Conservation (phyloP, 2,888 invertebrate genomes). For the Epistrophella euchroma region DNA sequence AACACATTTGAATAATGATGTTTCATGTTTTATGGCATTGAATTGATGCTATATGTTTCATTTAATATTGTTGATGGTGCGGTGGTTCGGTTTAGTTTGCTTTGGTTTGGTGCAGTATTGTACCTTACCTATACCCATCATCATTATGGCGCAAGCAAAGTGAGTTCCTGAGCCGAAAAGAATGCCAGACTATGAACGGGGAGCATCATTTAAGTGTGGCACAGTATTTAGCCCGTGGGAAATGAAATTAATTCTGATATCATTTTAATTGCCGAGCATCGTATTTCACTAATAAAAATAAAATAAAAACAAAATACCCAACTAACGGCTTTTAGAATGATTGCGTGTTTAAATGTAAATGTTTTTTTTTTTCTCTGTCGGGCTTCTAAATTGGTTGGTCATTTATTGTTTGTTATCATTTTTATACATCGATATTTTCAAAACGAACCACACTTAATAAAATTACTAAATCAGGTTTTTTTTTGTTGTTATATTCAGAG, state of each 20-base stretch:
- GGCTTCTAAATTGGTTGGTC: conserved; percentile 38
- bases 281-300: conserved; percentile 32
- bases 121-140: conserved; percentile 19
- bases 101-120: conserved; percentile 44
- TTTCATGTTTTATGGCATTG: conserved; percentile 66
- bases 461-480: conserved; percentile 40
- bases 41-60: conserved; percentile 57
- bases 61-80: conserved; percentile 16
- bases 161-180: neutral
- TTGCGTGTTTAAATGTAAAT: conserved; percentile 36
- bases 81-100: neutral
- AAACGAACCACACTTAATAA: conserved; percentile 41
- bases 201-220: conserved; percentile 9
- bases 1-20: conserved; percentile 75
- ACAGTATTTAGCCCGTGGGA: conserved; percentile 35
- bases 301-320: conserved; percentile 37
- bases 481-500: neutral
- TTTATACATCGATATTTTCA: conserved; percentile 65
- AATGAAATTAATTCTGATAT: conserved; percentile 68
- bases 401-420: conserved; percentile 46
- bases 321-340: conserved; percentile 25
- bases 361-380: conserved; percentile 3
- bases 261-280: conserved; percentile 65
- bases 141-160: neutral
- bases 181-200: neutral